Conservation (phyloP, 2,888 invertebrate genomes). For the Parnassius apollo region DNA sequence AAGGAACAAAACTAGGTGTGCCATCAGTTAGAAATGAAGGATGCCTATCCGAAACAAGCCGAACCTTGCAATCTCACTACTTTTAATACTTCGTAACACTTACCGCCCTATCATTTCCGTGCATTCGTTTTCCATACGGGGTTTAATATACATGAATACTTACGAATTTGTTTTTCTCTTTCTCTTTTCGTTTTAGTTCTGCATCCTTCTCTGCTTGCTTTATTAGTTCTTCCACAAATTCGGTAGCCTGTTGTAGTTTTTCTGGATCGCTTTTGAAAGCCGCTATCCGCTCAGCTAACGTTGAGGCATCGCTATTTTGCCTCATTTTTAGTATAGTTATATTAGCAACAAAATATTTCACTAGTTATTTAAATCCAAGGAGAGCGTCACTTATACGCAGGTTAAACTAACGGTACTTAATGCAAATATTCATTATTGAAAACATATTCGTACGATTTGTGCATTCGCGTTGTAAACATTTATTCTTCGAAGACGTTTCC, state of each 20-base stretch:
- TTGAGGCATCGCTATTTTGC: constrained; percentile 60
- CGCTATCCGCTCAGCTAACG: constrained; percentile 74
- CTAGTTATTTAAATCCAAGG: constrained; percentile 10
- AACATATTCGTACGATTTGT: neutral
- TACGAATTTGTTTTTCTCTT: constrained; percentile 81
- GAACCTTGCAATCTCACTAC: constrained; percentile 58
- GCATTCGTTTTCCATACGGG: constrained; percentile 62
- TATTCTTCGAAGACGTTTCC: constrained; percentile 30
- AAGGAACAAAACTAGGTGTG: constrained; percentile 9
- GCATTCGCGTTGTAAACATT: neutral
- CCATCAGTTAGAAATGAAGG: constrained; percentile 23
- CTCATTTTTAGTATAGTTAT: constrained; percentile 52
- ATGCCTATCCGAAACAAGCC: constrained; percentile 63
- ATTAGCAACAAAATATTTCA: constrained; percentile 17
- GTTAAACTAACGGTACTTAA: constrained; percentile 24
- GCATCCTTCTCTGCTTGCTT: constrained; percentile 82
- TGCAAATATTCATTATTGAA: constrained; percentile 27
- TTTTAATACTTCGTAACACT: constrained; percentile 67
- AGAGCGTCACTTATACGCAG: constrained; percentile 34
- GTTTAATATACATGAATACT: constrained; percentile 77
- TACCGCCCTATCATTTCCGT: constrained; percentile 75
- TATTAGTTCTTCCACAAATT: constrained; percentile 83
- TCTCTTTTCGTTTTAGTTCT: constrained; percentile 78
- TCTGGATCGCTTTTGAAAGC: constrained; percentile 82
- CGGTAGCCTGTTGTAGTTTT: constrained; percentile 79